Evolutionary conservation across 92 coral and sea anemone species (phyloP).

Genomic region (Palythoa grandiflora): DNA sequence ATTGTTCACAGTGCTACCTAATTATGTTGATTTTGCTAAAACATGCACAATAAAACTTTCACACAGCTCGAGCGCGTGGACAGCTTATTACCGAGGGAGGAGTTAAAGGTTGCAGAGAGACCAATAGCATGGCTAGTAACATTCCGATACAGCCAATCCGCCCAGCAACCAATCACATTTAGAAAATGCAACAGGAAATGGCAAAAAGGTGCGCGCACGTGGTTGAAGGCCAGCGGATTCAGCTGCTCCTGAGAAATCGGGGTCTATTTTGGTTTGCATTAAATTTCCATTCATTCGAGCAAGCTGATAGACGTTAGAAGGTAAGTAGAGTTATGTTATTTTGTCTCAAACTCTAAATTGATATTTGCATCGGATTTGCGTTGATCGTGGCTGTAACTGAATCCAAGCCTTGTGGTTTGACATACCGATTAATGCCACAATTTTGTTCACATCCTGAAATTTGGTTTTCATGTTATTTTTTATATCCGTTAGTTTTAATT

Average conservation of each 20-base stretch:
- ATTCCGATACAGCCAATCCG: conserved; percentile 83
- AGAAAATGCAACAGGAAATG: conserved; percentile 71
- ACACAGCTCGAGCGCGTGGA: conserved; percentile 47
- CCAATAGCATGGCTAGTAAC: conserved; percentile 70
- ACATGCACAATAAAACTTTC: conserved; percentile 19
- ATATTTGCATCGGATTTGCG: neutral
- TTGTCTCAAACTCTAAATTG: neutral
- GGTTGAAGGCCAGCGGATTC: conserved; percentile 49
- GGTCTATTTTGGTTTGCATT: conserved; percentile 46
- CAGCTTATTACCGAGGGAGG: conserved; percentile 41
- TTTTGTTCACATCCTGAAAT: conserved; percentile 8
- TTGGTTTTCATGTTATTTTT: neutral
- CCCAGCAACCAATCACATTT: conserved; percentile 93
- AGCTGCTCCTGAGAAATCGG: neutral
- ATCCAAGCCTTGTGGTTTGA: neutral
- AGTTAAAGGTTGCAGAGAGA: conserved; percentile 11
- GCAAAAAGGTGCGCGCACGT: conserved; percentile 37
- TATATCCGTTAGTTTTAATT: conserved; percentile 24
- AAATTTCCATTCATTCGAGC: conserved; percentile 45
- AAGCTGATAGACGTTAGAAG: neutral
- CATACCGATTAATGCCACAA: neutral
- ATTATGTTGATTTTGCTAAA: conserved; percentile 45
- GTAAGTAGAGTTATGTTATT: conserved; percentile 1
- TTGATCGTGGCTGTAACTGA: neutral
- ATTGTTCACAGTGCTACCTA: neutral